These are phyloP conservation scores for Norana najaformis DNA, from an alignment of 2,888 invertebrate species.

Conservation along the genomic window DNA sequence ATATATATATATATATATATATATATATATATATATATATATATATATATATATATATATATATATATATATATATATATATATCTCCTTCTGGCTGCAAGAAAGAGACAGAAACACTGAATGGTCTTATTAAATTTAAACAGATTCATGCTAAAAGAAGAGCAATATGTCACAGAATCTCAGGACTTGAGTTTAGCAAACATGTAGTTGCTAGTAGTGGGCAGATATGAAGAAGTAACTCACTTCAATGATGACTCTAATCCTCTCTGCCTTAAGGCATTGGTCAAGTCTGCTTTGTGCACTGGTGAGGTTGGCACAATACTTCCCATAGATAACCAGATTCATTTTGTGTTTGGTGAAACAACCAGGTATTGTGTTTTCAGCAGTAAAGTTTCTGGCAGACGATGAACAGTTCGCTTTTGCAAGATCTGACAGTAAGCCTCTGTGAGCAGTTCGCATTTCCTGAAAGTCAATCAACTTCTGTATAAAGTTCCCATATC, in stretches of 20 bases:
- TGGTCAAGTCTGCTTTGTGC: not conserved
- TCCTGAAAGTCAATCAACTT: constrained; percentile 9
- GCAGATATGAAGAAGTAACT: not conserved
- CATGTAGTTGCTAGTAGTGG: not conserved
- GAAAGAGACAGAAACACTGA: no score
- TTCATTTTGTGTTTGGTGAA: constrained; percentile 7
- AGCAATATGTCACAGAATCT: no score
- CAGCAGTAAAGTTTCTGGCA: not conserved
- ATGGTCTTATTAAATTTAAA: no score
- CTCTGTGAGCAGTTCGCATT: not conserved
- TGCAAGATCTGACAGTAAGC: not conserved
- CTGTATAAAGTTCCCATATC: no score
- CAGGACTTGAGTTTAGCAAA: no score
- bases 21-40: no score
- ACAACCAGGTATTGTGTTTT: constrained; percentile 5
- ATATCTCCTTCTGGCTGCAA: no score
- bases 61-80: no score
- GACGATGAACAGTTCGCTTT: not conserved
- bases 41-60: no score
- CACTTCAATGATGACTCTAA: not conserved
- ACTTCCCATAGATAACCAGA: not conserved
- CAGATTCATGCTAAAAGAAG: no score
- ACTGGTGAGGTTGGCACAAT: not conserved
- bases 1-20: no score
- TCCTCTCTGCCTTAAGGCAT: not conserved